A percentile compares a stretch with the other conserved stretches of the same genome.
phyloP scores from a whole-genome alignment of 2,888 invertebrate genomes.

The Tromatobia lineatoria region DNA sequence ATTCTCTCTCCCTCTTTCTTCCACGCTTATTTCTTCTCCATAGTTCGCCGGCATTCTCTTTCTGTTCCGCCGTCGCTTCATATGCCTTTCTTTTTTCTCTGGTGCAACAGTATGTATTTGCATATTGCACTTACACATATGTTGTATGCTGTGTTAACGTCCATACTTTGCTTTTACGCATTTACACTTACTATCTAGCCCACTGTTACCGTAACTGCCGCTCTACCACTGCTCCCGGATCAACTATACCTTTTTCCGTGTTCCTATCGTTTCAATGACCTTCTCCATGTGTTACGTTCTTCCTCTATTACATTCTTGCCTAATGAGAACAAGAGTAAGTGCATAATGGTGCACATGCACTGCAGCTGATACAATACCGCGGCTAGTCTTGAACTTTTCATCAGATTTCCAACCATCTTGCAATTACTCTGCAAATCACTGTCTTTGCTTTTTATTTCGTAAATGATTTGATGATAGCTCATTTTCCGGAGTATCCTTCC shows the following conservation, averaged over 20 bases:
- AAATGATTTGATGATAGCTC: no score
- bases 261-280: background rate
- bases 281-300: background rate
- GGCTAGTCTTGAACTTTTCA: background rate
- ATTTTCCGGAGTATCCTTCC: no score
- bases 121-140: background rate
- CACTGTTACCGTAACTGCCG: slow-evolving; percentile 59
- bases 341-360: background rate
- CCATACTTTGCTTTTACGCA: slow-evolving; percentile 7
- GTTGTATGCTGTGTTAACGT: background rate
- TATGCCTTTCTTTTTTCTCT: background rate
- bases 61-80: background rate
- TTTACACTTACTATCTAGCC: slow-evolving; percentile 14
- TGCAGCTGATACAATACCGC: background rate
- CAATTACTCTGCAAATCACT: no score
- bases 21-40: background rate
- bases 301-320: background rate
- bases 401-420: background rate
- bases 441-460: no score
- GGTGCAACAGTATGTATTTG: background rate
- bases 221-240: slow-evolving; percentile 60
- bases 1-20: background rate
- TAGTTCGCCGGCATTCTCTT: background rate
- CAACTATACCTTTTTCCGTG: background rate
- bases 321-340: slow-evolving; percentile 6